Evolutionary conservation across 1,140 invertebrate genomes (phyloP).

Genomic region (Phthorimaea operculella): DNA sequence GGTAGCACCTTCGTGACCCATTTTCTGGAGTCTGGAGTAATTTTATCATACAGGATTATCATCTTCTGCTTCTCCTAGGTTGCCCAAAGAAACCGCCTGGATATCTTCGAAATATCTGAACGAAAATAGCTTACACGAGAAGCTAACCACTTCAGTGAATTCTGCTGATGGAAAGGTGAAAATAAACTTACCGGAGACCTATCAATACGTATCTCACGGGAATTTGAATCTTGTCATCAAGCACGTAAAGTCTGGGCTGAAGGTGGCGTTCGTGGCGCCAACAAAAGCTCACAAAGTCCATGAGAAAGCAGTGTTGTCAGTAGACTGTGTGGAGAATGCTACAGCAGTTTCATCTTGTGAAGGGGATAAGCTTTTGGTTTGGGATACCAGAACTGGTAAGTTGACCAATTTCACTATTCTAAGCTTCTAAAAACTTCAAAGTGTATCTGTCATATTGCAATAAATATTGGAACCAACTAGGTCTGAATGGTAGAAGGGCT

Average conservation of each 20-base stretch:
- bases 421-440: too few relatives aligned
- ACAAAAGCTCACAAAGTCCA: slow-evolving; percentile 55
- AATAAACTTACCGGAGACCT: slow-evolving; percentile 45
- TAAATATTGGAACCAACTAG: too few relatives aligned
- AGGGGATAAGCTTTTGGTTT: slow-evolving; percentile 71
- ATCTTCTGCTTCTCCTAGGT: slow-evolving; percentile 26
- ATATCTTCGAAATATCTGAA: slow-evolving; percentile 60
- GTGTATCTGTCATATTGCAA: too few relatives aligned
- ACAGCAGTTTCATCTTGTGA: slow-evolving; percentile 72
- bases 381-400: slow-evolving; percentile 71
- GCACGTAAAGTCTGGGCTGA: slow-evolving; percentile 47
- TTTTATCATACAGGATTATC: too few relatives aligned
- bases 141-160: slow-evolving; percentile 41
- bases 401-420: slow-evolving; percentile 3
- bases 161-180: slow-evolving; percentile 50
- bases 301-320: slow-evolving; percentile 59
- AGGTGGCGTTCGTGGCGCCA: slow-evolving; percentile 59
- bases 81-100: slow-evolving; percentile 55
- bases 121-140: slow-evolving; percentile 52
- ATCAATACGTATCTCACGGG: slow-evolving; percentile 45
- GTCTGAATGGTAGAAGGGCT: too few relatives aligned
- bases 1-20: too few relatives aligned
- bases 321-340: slow-evolving; percentile 70
- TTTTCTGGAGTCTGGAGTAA: too few relatives aligned
- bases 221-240: slow-evolving; percentile 51